Base-by-base conservation (phyloP, 2,888 invertebrate genomes). In the Philereme transversata region DNA sequence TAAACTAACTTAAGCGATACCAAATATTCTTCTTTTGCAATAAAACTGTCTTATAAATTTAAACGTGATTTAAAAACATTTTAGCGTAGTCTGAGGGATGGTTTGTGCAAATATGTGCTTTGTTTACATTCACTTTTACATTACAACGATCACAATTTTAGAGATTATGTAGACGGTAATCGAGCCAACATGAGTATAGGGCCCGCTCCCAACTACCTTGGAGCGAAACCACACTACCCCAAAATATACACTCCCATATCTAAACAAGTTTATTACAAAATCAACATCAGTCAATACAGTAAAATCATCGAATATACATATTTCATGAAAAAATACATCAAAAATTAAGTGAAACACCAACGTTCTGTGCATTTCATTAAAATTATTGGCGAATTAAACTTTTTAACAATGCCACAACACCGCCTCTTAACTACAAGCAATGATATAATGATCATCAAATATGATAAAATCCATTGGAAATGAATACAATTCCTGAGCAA, bases 41-140 rank as follows among this genome's bases (percentile, higher is more conserved):
- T 91, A 92, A 92, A 91, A 63, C 63, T 92, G 92, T 92, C 88
- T 90, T 83, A 90, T 92, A 92, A 91, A 91, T 91, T 92, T 86
- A 92, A 92, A 91, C 91, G 88, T 89, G 90, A 88, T 87, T 87
- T 82, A 87, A 88, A 22, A 90, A 90, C 89, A 88, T 88, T 59
- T 84, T 87, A 88, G 89, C 88, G 78, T 88, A 89, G 79, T 88
- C 80, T 76, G 84, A 88, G 90, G 92, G 92, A 90, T 90, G 90
- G 86, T 92, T 92, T 91, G 92, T 92, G 92, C 91, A 69, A 90
- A 78, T 82, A 83, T 92, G 91, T 90, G 91, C 91, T 88, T 90
- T 87, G 83, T 88, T 87, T 62, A 55, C 49, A 80, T 75, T 81
- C 79, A 65, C 72, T 87, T 87, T 85, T 88, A 86, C 79, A 84